Evolutionary conservation across 2,888 invertebrate species (phyloP), one percentile per base, ranked within the genome.

Genomic region (Autographa gamma): DNA sequence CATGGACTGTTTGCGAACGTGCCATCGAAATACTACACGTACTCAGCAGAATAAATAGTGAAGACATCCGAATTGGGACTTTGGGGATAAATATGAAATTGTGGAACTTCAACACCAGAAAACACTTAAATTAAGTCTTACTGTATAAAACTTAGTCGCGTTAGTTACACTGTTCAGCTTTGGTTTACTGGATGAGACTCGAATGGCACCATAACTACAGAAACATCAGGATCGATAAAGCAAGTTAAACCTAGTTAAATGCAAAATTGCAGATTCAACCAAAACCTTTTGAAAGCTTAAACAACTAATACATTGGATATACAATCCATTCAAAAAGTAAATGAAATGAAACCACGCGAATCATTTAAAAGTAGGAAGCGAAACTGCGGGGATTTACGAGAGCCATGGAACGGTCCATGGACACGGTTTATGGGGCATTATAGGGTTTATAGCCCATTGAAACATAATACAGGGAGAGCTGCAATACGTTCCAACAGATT

Each of bases 381-480:
- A 63, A 63, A 79, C 73, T 74, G 69, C 71, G 66, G 72, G 38
- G 74, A 86, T 90, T 90, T 88, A 90, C 78, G 89, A 85, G 83
- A 77, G 56, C 63, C 77, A 78, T 76, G 74, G 75, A 82, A 73
- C 86, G 76, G 76, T 79, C 86, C 86, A 85, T 85, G 87, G 89
- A 85, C 89, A 88, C 86, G 89, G 89, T 91, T 91, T 91, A 91
- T 81, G 78, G 85, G 61, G 73, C 79, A 86, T 89, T 85, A 87
- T 86, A 77, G 84, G 80, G 80, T 88, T 89, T 89, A 88, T 87
- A 83, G 86, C 78, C 86, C 83, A 86, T 87, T 77, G 78, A 78
- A 83, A 86, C 82, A 85, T 86, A 85, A 76, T 87, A 84, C 79
- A 80, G 79, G 73, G 73, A 68, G 71, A 69, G 25, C 54, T 19